A percentile compares a stretch with the other conserved stretches of the same genome.
Conservation (phyloP, 2,888 invertebrate species). For the Caenorhabditis sp. region DNA sequence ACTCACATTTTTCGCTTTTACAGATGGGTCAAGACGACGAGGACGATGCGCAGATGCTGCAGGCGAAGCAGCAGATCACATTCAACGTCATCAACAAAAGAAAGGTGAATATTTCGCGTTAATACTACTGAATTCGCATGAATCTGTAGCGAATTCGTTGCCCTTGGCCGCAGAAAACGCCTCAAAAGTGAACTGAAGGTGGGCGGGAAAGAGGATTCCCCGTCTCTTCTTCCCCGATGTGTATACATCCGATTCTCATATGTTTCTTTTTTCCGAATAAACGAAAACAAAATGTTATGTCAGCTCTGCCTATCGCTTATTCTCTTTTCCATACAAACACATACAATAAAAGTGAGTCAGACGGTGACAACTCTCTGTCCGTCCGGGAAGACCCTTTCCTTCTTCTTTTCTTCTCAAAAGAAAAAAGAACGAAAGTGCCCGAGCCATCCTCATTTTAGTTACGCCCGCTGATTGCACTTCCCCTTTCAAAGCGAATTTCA, state of each 20-base stretch:
- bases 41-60: slow-evolving; percentile 66
- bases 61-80: slow-evolving; percentile 68
- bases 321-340: slow-evolving; percentile 33
- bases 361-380: slow-evolving; percentile 3
- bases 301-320: slow-evolving; percentile 10
- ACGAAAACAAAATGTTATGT: not conserved
- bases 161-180: too few species aligned
- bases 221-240: too few species aligned
- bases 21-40: slow-evolving; percentile 61
- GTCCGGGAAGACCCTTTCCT: slow-evolving; percentile 9
- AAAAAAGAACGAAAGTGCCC: not conserved
- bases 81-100: slow-evolving; percentile 68
- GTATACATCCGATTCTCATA: slow-evolving; percentile 15
- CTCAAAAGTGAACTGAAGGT: too few species aligned
- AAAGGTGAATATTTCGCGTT: slow-evolving; percentile 59
- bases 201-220: too few species aligned
- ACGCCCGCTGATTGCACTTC: not conserved
- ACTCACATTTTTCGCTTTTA: slow-evolving; percentile 2
- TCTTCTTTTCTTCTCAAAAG: too few species aligned
- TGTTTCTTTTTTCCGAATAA: not conserved
- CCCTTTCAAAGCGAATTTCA: not conserved
- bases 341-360: slow-evolving; percentile 39
- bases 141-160: too few species aligned
- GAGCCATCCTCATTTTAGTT: too few species aligned
- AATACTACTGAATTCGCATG: too few species aligned